These are phyloP conservation scores for Hyppa rectilinea DNA, from an alignment of 2,888 invertebrate species.

Conservation along the genomic window DNA sequence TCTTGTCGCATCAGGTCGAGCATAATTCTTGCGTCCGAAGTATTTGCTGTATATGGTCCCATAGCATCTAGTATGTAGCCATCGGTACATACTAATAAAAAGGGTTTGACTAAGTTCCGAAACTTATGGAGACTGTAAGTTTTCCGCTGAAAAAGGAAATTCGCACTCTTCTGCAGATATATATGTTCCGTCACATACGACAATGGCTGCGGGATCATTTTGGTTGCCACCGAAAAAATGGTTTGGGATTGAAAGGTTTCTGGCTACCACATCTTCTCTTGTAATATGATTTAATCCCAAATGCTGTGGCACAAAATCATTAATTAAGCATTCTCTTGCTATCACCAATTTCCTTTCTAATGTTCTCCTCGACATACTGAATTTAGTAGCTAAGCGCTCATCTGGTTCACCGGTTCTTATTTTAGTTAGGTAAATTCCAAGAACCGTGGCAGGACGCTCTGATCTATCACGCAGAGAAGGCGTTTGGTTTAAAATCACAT, in stretches of 20 bases:
- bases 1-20: no score
- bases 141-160: no score
- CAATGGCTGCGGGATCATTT: not conserved
- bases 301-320: slow-evolving; percentile 44
- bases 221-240: slow-evolving; percentile 28
- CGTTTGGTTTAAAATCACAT: no score
- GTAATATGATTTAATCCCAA: slow-evolving; percentile 49
- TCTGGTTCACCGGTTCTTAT: no score
- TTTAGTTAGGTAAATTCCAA: no score
- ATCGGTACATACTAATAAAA: slow-evolving; percentile 33
- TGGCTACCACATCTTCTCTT: slow-evolving; percentile 39
- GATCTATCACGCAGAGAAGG: no score
- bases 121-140: slow-evolving; percentile 42
- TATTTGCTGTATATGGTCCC: no score
- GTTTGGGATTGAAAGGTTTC: slow-evolving; percentile 32
- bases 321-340: slow-evolving; percentile 49
- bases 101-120: slow-evolving; percentile 30
- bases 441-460: no score
- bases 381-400: no score
- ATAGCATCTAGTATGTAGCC: slow-evolving; percentile 25
- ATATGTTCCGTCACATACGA: no score
- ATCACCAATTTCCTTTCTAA: slow-evolving; percentile 85
- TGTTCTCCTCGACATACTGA: slow-evolving; percentile 28
- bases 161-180: no score
- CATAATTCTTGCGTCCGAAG: no score